A percentile compares a stretch with the other conserved stretches of the same genome.
Evolutionary conservation across 1,140 invertebrate genomes (phyloP).

Genomic region (Drosophila varians): DNA sequence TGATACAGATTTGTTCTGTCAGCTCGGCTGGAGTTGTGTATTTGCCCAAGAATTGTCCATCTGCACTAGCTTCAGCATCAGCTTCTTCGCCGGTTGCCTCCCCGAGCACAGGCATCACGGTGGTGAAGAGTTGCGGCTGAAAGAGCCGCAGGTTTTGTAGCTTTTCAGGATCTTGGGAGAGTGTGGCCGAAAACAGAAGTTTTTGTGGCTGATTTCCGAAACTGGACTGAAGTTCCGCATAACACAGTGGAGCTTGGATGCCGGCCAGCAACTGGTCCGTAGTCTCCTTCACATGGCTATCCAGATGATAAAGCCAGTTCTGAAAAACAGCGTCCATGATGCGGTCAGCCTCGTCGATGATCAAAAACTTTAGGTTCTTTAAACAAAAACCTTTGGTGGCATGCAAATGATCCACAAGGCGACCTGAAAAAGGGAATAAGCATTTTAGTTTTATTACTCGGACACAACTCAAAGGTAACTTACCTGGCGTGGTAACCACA

Average conservation of each 20-base stretch:
- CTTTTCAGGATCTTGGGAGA: slow-evolving; percentile 98
- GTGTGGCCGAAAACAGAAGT: slow-evolving; percentile 96
- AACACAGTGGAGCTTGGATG: slow-evolving; percentile 62
- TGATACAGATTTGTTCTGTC: slow-evolving; percentile 90
- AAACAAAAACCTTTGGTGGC: slow-evolving; percentile 94
- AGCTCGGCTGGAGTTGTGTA: slow-evolving; percentile 94
- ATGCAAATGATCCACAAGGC: slow-evolving; percentile 96
- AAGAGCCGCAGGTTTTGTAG: slow-evolving; percentile 94
- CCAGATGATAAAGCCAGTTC: slow-evolving; percentile 92
- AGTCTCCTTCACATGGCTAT: slow-evolving; percentile 85
- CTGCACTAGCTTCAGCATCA: background rate
- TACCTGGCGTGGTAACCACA: slow-evolving; percentile 93
- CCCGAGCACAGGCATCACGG: slow-evolving; percentile 84
- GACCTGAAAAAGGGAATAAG: slow-evolving; percentile 84
- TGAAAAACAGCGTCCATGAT: slow-evolving; percentile 95
- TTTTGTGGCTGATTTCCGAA: slow-evolving; percentile 89
- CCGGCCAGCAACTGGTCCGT: slow-evolving; percentile 69
- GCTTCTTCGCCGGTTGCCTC: background rate
- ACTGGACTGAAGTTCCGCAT: slow-evolving; percentile 58
- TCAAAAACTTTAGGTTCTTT: slow-evolving; percentile 91
- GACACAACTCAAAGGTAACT: background rate
- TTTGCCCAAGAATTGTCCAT: slow-evolving; percentile 88
- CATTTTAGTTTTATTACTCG: background rate
- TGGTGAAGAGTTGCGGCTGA: slow-evolving; percentile 95
- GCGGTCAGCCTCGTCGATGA: slow-evolving; percentile 98